A percentile compares a stretch with the other conserved stretches of the same genome.
Conservation (phyloP, 2,888 invertebrate species). For the Diachrysia chrysitis region DNA sequence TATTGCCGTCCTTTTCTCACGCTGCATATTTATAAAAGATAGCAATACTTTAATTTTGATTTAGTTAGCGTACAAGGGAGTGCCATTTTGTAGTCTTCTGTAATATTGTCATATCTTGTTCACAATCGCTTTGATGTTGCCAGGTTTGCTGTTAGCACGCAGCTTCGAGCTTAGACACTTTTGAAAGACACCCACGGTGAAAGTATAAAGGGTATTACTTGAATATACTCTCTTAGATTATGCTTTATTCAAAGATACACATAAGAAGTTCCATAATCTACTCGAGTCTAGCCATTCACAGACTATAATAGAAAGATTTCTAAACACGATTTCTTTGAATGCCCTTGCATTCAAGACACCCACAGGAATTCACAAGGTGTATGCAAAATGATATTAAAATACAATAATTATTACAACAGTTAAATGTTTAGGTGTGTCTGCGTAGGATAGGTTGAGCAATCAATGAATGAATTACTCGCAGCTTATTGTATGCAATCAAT, state of each 20-base stretch:
- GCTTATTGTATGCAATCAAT: conserved; percentile 41
- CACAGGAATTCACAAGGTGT: conserved; percentile 13
- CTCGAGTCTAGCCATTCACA: not conserved
- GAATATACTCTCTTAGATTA: not conserved
- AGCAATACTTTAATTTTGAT: too few relatives aligned
- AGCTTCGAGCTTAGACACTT: too few relatives aligned
- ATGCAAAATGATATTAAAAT: conserved; percentile 29
- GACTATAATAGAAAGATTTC: not conserved
- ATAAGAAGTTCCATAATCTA: not conserved
- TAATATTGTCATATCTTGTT: not conserved
- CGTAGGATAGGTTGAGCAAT: conserved; percentile 46
- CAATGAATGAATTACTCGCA: conserved; percentile 41
- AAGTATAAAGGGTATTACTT: not conserved
- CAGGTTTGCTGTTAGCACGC: too few relatives aligned
- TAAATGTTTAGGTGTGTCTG: conserved; percentile 28
- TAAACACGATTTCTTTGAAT: not conserved
- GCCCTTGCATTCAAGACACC: conserved; percentile 20
- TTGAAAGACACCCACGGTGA: not conserved
- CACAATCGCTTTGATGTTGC: not conserved
- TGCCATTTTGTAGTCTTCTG: too few relatives aligned
- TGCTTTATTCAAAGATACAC: not conserved
- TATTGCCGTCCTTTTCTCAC: too few relatives aligned
- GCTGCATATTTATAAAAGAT: too few relatives aligned
- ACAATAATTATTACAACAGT: conserved; percentile 22
- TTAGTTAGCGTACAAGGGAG: too few relatives aligned